Evolutionary conservation across 2,888 invertebrate genomes (phyloP), one percentile per base, ranked within the genome.

Genomic region (Caenorhabditis becei): DNA sequence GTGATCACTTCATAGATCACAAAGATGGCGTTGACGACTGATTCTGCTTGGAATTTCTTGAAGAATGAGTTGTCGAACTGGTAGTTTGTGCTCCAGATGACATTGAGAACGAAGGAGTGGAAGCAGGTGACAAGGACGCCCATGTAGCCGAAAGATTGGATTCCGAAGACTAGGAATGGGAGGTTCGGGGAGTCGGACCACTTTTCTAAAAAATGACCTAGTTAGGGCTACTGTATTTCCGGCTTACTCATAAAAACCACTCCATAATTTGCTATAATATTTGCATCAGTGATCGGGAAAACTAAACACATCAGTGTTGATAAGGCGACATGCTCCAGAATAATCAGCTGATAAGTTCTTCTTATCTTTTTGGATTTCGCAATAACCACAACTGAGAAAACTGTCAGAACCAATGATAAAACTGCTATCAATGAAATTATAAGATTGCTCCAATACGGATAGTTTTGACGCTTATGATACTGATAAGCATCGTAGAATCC

Each of bases 401-500:
- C 8, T n/a, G 54, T n/a, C n/a, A 54, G 54, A 1, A 54, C 1
- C 28, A 32, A 1, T 1, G 28, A 8, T 1, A 54, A 2, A 16
- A 16, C 8, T 23, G 54, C 28, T 1, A 54, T 28, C 1, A 24
- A 4, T 7, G 51, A 7, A 3, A 24, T 16, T 5, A 51, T 24
- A 14, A 54, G 28, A n/a, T 18, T 5, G 11, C 4, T 28, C n/a
- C 32, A 18, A n/a, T 23, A 32, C 2, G 14, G 54, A n/a, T 28
- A n/a, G n/a, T 5, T 14, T 10, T 20, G 18, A 18, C 10, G 1
- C 35, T 28, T 23, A 20, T 58, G 58, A 18, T 14, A 58, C 35
- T 1, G 18, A 28, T 58, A 58, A 18, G 58, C 58, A 4, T 58
- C 37, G 23, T 35, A 58, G 58, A 58, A 58, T 8, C 58, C 35